A percentile compares a stretch with the other conserved stretches of the same genome.
Evolutionary conservation across 2,888 invertebrate species (phyloP).

Genomic region (Dinocampus coccinellae): DNA sequence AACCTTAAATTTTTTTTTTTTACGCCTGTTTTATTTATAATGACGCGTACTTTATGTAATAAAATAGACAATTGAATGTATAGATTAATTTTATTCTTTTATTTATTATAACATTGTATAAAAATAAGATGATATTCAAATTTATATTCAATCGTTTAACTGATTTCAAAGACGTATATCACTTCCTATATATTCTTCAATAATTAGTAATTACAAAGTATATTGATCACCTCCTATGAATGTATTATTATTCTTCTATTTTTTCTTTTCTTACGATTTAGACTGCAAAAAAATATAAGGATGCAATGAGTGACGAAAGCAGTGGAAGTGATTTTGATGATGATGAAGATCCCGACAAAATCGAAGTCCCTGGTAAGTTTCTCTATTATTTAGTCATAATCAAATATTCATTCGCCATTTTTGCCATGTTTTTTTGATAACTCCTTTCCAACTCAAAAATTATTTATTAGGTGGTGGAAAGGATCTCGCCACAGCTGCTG

Average conservation of each 20-base stretch:
- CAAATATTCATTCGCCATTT: conserved; percentile 8
- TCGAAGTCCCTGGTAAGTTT: conserved; percentile 86
- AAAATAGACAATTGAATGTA: background rate
- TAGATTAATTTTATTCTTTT: background rate
- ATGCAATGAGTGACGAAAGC: conserved; percentile 71
- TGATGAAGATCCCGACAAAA: conserved; percentile 91
- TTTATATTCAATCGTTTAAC: background rate
- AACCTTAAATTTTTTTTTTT: conserved; percentile 37
- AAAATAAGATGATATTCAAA: background rate
- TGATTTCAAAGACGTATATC: background rate
- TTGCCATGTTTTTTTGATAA: background rate
- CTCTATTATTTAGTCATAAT: conserved; percentile 18
- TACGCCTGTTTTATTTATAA: conserved; percentile 13
- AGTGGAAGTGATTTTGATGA: conserved; percentile 83
- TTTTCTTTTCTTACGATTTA: conserved; percentile 35
- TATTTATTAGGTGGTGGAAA: conserved; percentile 82
- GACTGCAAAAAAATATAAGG: conserved; percentile 60
- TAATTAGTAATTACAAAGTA: background rate
- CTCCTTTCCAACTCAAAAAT: background rate
- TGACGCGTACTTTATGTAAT: conserved; percentile 11
- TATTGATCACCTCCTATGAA: background rate
- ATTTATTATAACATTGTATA: background rate
- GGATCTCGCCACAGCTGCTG: conserved; percentile 85
- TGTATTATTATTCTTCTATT: background rate
- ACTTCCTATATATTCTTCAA: background rate